Evolutionary conservation across 2,888 invertebrate genomes (phyloP).

Genomic region (Heliconius erato): DNA sequence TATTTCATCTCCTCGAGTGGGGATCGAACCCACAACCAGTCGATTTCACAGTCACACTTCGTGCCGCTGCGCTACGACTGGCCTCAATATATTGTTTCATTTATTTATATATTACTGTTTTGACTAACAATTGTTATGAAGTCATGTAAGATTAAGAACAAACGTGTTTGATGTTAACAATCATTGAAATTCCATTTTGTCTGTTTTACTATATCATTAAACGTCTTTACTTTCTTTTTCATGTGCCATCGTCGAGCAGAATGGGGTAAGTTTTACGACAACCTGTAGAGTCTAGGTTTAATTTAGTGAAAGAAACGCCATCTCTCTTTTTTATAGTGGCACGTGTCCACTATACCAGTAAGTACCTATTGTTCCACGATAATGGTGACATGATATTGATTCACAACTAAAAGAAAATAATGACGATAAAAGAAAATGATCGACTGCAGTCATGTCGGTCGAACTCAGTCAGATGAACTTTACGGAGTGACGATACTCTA

Average conservation of each 20-base stretch:
- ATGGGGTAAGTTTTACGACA: conserved; percentile 85
- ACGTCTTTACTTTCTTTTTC: conserved; percentile 80
- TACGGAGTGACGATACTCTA: neutral
- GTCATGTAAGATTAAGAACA: neutral
- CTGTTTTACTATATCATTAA: conserved; percentile 78
- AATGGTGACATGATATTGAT: neutral
- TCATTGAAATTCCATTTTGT: conserved; percentile 71
- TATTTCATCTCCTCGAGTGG: too few species aligned
- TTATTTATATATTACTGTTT: neutral
- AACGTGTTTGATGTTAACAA: conserved; percentile 58
- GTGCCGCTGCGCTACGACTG: too few species aligned
- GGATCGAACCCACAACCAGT: too few species aligned
- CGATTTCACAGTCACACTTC: too few species aligned
- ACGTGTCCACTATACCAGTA: neutral
- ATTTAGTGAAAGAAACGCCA: neutral
- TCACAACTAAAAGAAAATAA: neutral
- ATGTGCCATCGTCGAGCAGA: conserved; percentile 82
- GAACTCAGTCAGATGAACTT: neutral
- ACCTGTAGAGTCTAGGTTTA: conserved; percentile 73
- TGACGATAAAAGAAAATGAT: too few species aligned
- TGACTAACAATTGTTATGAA: neutral
- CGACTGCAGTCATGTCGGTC: neutral
- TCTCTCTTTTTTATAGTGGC: neutral
- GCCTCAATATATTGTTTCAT: too few species aligned
- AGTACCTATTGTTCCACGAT: neutral